Conservation (phyloP, 1,140 invertebrate species). For the Chelonus insularis region DNA sequence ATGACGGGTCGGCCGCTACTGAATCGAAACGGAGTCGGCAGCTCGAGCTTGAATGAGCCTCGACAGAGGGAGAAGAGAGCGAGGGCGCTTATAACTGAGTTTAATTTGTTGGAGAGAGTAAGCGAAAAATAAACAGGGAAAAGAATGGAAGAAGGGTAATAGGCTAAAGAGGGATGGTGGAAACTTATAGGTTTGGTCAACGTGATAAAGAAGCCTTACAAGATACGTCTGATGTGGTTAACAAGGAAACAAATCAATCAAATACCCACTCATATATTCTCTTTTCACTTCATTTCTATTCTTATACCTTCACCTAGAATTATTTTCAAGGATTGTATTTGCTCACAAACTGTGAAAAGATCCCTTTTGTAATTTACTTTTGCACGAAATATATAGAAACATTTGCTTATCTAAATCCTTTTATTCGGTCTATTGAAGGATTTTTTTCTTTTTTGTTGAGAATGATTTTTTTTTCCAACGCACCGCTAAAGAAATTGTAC, state of each 20-base stretch:
- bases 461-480: no score
- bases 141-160: slow-evolving; percentile 15
- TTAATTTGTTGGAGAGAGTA: no score
- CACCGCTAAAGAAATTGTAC: no score
- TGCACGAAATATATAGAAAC: no score
- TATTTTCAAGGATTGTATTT: neutral
- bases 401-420: no score
- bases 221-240: slow-evolving; percentile 20
- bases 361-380: no score
- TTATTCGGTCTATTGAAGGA: no score
- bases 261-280: no score
- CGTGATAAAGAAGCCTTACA: slow-evolving; percentile 31
- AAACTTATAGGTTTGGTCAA: slow-evolving; percentile 29
- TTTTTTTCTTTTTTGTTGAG: no score
- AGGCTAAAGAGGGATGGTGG: slow-evolving; percentile 22
- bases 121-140: slow-evolving; percentile 15
- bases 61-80: slow-evolving; percentile 12
- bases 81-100: slow-evolving; percentile 27
- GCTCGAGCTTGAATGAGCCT: slow-evolving; percentile 53
- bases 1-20: slow-evolving; percentile 55
- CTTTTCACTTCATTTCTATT: neutral
- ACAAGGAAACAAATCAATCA: neutral
- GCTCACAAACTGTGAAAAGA: no score
- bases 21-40: slow-evolving; percentile 46
- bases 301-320: neutral